phyloP scores from a whole-genome alignment of 2,797 vertebrate species.

The Columba guinea region DNA sequence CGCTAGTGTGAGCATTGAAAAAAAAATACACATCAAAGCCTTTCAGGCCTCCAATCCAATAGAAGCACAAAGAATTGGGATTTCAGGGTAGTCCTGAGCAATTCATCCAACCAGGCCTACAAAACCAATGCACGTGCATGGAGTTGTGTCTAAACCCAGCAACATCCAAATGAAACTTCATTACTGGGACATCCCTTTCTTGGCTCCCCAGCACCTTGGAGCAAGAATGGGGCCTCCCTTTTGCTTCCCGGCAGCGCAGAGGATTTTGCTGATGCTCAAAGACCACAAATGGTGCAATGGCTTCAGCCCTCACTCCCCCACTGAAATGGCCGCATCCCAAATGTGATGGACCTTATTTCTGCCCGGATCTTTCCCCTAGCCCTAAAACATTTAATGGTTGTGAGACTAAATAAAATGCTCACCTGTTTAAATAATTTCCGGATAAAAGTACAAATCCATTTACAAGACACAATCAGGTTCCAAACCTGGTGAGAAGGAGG shows the following conservation, averaged over 20 bases:
- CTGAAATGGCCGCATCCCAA: not conserved
- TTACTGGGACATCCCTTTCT: fast-evolving
- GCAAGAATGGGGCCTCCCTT: not conserved
- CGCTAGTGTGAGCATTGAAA: constrained; percentile 12
- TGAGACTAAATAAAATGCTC: not conserved
- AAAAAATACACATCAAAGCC: not conserved
- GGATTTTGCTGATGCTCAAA: fast-evolving
- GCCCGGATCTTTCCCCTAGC: not conserved
- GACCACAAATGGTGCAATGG: fast-evolving
- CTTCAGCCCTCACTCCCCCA: not conserved
- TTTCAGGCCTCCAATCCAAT: not conserved
- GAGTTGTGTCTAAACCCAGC: not conserved
- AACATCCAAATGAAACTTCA: not conserved
- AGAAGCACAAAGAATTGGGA: not conserved
- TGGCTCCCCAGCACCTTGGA: not conserved
- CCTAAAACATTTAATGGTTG: not conserved
- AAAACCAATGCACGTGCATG: fast-evolving
- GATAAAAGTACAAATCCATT: not conserved
- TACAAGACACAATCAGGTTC: not conserved
- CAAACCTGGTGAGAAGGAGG: not conserved
- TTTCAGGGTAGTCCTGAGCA: not conserved
- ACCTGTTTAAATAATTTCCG: not conserved
- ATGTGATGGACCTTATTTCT: not conserved
- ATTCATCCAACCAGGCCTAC: not conserved
- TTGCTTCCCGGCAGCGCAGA: not conserved